These are phyloP conservation scores for Acrobasis suavella DNA, from an alignment of 2,888 invertebrate genomes.

Conservation along the genomic window DNA sequence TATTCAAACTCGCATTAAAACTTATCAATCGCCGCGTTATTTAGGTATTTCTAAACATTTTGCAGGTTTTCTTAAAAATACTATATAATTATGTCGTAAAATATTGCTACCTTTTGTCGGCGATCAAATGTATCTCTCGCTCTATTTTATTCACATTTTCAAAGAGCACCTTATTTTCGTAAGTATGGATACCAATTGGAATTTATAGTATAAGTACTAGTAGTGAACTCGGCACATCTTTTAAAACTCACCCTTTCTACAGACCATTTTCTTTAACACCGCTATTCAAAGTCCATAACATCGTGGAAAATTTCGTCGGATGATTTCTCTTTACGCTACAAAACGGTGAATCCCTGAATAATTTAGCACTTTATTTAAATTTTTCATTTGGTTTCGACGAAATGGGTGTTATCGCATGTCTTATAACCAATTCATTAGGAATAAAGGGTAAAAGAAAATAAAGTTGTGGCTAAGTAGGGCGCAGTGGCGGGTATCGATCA, in stretches of 20 bases:
- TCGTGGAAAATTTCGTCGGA: conserved; percentile 39
- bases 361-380: conserved; percentile 26
- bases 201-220: conserved; percentile 22
- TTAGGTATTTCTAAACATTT: neutral
- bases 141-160: neutral
- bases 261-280: conserved; percentile 38
- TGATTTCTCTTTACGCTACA: conserved; percentile 38
- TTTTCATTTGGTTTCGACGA: conserved; percentile 1
- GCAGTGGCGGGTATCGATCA: conserved; percentile 75
- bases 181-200: conserved; percentile 9
- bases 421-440: conserved; percentile 52
- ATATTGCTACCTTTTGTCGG: neutral
- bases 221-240: conserved; percentile 24
- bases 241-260: conserved; percentile 31
- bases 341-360: conserved; percentile 34
- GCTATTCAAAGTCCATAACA: conserved; percentile 34
- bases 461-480: conserved; percentile 68
- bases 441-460: conserved; percentile 59
- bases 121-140: neutral
- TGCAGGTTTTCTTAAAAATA: neutral
- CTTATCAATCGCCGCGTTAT: neutral
- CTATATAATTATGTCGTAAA: neutral
- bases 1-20: neutral
- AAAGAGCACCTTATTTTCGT: neutral
- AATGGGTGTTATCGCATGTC: conserved; percentile 23